Percentiles rank a stretch among this genome's conserved stretches.
Conservation (phyloP, 2,113 vertebrate genomes). For the Lathamus discolor region DNA sequence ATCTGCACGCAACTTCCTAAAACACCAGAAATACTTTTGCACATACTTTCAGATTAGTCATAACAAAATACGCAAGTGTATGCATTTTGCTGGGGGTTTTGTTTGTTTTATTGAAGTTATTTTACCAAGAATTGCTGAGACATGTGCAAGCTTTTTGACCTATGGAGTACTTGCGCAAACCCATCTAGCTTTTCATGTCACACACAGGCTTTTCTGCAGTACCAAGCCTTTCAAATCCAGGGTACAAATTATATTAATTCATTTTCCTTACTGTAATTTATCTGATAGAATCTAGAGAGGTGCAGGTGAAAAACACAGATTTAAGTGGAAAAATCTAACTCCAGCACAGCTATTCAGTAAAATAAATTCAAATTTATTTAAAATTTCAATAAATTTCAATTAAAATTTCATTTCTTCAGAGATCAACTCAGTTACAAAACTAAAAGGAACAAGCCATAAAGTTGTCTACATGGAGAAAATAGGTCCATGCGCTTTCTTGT, state of each 20-base stretch:
- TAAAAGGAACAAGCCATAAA: background rate
- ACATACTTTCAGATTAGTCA: background rate
- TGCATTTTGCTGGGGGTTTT: background rate
- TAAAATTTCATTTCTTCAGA: background rate
- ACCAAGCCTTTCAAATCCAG: background rate
- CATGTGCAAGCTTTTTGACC: background rate
- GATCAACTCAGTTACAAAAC: background rate
- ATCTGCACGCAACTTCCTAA: background rate
- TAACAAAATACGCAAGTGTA: background rate
- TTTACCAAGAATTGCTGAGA: background rate
- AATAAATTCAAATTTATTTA: no score
- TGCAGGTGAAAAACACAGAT: background rate
- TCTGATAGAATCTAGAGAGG: background rate
- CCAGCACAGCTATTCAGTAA: background rate
- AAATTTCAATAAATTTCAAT: no score
- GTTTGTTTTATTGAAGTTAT: background rate
- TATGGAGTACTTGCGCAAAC: background rate
- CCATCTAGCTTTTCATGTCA: background rate
- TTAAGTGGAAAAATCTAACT: background rate
- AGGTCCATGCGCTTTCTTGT: background rate
- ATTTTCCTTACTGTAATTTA: background rate
- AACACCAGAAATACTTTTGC: background rate
- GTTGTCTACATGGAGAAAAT: background rate
- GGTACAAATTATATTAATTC: rapidly evolving
- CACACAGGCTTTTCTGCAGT: background rate